Evolutionary conservation across 1,140 invertebrate genomes (phyloP).

Genomic region (Panagrolaimus sp.): DNA sequence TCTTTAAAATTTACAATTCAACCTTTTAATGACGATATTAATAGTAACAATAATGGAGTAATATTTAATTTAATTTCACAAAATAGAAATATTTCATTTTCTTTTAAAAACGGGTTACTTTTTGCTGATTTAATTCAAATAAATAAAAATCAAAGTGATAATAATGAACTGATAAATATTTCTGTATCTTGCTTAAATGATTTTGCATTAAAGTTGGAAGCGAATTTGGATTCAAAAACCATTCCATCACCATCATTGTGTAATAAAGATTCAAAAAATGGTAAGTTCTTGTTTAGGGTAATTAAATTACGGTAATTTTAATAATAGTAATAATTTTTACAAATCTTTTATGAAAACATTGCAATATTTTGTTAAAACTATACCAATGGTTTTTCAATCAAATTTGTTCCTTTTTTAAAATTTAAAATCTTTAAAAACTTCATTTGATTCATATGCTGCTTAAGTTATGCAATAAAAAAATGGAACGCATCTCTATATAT

Average conservation of each 20-base stretch:
- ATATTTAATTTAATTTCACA: constrained; percentile 23
- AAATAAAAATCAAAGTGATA: background rate
- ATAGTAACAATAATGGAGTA: background rate
- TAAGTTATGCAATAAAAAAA: no score
- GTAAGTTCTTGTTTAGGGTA: no score
- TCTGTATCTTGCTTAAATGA: constrained; percentile 1
- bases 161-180: constrained; percentile 5
- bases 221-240: background rate
- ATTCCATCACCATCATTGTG: constrained; percentile 7
- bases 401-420: no score
- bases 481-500: no score
- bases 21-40: background rate
- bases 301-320: background rate
- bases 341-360: no score
- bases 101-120: background rate
- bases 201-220: constrained; percentile 4
- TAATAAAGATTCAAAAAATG: background rate
- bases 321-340: no score
- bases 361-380: no score
- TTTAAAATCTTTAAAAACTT: no score
- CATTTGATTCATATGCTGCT: no score
- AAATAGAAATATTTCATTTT: constrained; percentile 32
- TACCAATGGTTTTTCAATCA: no score
- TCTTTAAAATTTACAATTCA: background rate
- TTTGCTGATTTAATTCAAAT: background rate